These are phyloP conservation scores for Elysia chlorotica DNA, from an alignment of 1,140 invertebrate genomes.

Conservation along the genomic window DNA sequence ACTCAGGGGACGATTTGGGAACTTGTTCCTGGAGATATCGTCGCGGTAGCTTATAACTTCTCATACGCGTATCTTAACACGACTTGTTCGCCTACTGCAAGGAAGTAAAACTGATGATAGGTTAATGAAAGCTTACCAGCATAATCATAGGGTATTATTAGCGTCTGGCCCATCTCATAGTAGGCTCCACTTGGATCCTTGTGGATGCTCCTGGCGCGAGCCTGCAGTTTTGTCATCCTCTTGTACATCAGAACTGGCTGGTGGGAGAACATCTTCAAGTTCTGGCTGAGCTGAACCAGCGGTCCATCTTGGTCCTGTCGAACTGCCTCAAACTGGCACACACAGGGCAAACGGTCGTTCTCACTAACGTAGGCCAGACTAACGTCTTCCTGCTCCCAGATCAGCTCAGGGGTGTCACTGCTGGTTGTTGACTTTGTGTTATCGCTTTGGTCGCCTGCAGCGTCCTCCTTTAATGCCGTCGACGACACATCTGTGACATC, in stretches of 20 bases:
- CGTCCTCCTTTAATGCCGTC: no score
- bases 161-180: slow-evolving; percentile 48
- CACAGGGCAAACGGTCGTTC: slow-evolving; percentile 32
- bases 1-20: no score
- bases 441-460: no score
- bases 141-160: slow-evolving; percentile 49
- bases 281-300: no score
- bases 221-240: slow-evolving; percentile 29
- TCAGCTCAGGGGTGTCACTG: no score
- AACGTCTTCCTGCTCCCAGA: slow-evolving; percentile 22
- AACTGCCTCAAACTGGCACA: slow-evolving; percentile 27
- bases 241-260: slow-evolving; percentile 39
- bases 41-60: no score
- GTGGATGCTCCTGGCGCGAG: slow-evolving; percentile 37
- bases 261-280: no score
- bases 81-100: neutral
- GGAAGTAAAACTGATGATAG: neutral
- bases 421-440: no score
- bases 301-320: neutral
- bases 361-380: slow-evolving; percentile 24
- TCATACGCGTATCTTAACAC: no score
- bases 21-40: no score
- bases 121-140: slow-evolving; percentile 33
- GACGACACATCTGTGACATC: neutral
- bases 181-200: slow-evolving; percentile 42